Conservation (phyloP, 2,797 vertebrate genomes). For the Potorous gilbertii region DNA sequence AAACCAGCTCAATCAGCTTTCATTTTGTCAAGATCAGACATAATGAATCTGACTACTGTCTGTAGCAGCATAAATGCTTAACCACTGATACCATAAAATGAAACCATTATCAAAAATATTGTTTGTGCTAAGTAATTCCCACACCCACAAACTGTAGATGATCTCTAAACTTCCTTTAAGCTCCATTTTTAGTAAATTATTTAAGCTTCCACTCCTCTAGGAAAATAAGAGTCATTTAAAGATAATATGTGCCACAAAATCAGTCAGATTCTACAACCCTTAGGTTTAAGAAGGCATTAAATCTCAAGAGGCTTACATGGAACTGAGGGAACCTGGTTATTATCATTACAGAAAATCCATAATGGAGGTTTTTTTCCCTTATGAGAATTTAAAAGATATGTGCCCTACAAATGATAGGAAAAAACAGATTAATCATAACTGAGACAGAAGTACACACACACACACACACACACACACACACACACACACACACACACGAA, state of each 20-base stretch:
- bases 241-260: conserved; percentile 53
- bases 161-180: not conserved
- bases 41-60: not conserved
- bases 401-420: conserved; percentile 24
- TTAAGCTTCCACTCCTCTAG: not conserved
- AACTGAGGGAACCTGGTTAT: conserved; percentile 20
- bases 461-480: not conserved
- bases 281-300: not conserved
- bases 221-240: conserved; percentile 36
- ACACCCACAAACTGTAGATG: no score
- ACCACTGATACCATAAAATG: not conserved
- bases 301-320: conserved; percentile 29
- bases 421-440: conserved; percentile 46
- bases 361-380: conserved; percentile 34
- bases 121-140: not conserved
- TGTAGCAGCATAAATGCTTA: not conserved
- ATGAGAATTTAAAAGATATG: conserved; percentile 17
- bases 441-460: not conserved
- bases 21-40: not conserved
- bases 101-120: not conserved
- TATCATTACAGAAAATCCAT: conserved; percentile 50
- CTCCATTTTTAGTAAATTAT: not conserved
- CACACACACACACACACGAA: not conserved
- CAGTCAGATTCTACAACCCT: conserved; percentile 23
- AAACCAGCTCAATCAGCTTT: not conserved